Percentiles rank a stretch among this genome's conserved stretches.
Conservation (phyloP, 1,140 invertebrate species). For the Stegodyphus dumicola region DNA sequence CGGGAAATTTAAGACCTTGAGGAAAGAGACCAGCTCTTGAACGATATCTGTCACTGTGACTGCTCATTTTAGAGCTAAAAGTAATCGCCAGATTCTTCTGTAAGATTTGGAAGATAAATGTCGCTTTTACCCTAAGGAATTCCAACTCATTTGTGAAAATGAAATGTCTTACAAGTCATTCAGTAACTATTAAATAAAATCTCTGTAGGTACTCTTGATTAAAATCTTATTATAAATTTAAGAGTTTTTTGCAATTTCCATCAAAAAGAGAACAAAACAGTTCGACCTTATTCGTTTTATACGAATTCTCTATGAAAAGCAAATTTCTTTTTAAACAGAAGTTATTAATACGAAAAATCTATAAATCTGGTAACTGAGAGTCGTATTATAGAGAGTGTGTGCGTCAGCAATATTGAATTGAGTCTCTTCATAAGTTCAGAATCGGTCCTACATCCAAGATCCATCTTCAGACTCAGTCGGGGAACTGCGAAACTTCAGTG, state of each 20-base stretch:
- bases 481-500: too few species aligned
- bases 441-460: too few species aligned
- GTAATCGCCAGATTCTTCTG: neutral
- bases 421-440: too few species aligned
- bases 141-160: neutral
- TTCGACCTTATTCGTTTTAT: too few species aligned
- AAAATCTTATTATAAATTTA: constrained; percentile 2
- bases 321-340: too few species aligned
- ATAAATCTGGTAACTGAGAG: too few species aligned
- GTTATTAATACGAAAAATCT: too few species aligned
- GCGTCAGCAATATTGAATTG: too few species aligned
- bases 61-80: constrained; percentile 25
- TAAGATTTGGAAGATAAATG: neutral
- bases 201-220: constrained; percentile 1
- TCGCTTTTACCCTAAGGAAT: neutral
- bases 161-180: neutral
- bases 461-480: too few species aligned
- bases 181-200: neutral
- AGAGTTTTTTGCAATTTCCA: neutral
- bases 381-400: too few species aligned
- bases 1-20: constrained; percentile 39
- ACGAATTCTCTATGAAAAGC: too few species aligned
- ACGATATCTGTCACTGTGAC: constrained; percentile 44
- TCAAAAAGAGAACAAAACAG: neutral
- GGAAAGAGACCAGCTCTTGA: constrained; percentile 33